These are phyloP conservation scores for Stomorhina lunata DNA, from an alignment of 2,888 invertebrate genomes.

Conservation along the genomic window DNA sequence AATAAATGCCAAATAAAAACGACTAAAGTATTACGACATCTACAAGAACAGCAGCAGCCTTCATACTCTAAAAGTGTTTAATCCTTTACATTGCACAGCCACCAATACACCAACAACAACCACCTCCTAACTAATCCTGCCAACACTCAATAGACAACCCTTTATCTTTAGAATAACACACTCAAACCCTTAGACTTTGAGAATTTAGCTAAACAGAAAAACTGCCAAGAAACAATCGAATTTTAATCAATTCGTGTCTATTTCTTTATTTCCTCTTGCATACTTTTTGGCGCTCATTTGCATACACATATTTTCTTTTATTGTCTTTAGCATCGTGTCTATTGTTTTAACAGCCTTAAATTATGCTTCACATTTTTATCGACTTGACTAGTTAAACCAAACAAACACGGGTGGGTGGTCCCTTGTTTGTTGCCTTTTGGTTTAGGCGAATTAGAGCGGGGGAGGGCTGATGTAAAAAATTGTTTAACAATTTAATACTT, in stretches of 20 bases:
- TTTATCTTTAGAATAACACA: conserved; percentile 47
- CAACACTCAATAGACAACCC: not conserved
- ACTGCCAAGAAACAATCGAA: conserved; percentile 78
- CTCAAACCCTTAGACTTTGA: conserved; percentile 34
- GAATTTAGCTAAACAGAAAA: conserved; percentile 60
- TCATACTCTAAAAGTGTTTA: conserved; percentile 47
- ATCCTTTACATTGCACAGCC: conserved; percentile 60
- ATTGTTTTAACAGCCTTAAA: conserved; percentile 63
- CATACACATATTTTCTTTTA: conserved; percentile 64
- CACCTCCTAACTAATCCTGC: not conserved
- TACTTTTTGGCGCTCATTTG: conserved; percentile 59
- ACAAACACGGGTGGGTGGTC: not conserved
- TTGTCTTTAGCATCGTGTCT: conserved; percentile 50
- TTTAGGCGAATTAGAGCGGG: not conserved
- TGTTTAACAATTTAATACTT: conserved; percentile 61
- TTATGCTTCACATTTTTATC: conserved; percentile 44
- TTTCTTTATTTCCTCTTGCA: conserved; percentile 50
- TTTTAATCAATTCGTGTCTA: conserved; percentile 79
- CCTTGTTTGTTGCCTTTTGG: not conserved
- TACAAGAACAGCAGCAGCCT: conserved; percentile 57
- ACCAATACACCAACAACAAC: not conserved
- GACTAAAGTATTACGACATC: conserved; percentile 69
- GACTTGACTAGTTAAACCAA: not conserved
- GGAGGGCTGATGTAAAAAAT: conserved; percentile 32
- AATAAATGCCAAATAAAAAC: conserved; percentile 76